Conservation (phyloP, 2,113 vertebrate species). For the Amphiprion percula region DNA sequence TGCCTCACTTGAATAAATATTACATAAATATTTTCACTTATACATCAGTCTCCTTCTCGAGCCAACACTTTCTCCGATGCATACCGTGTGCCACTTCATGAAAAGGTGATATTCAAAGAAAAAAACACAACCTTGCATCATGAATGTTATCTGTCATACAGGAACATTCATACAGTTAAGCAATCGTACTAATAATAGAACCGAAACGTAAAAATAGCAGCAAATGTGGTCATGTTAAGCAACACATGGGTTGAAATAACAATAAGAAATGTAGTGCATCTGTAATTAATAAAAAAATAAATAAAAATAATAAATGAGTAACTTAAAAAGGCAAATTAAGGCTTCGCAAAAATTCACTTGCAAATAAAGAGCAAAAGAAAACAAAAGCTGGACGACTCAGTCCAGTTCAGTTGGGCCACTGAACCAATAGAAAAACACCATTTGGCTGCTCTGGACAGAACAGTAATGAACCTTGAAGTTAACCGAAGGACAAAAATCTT, state of each 20-base stretch:
- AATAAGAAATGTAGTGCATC: conserved; percentile 52
- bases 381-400: conserved; percentile 45
- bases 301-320: conserved; percentile 25
- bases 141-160: conserved; percentile 5
- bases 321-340: conserved; percentile 69
- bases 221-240: conserved; percentile 56
- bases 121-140: conserved; percentile 4
- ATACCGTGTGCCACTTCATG: conserved; percentile 30
- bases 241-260: conserved; percentile 40
- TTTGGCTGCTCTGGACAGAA: conserved; percentile 39
- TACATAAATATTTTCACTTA: conserved; percentile 69
- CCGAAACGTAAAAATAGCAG: conserved; percentile 54
- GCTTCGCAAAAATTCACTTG: conserved; percentile 49
- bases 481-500: conserved; percentile 54
- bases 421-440: conserved; percentile 48
- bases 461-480: conserved; percentile 44
- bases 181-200: conserved; percentile 28
- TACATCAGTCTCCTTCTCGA: conserved; percentile 40
- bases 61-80: conserved; percentile 10
- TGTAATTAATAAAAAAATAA: conserved; percentile 45
- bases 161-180: conserved; percentile 17
- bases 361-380: conserved; percentile 14
- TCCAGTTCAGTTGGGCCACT: conserved; percentile 24
- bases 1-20: conserved; percentile 79
- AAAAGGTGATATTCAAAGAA: conserved; percentile 23